phyloP scores from a whole-genome alignment of 2,888 invertebrate genomes.

The Aporophyla nigra region DNA sequence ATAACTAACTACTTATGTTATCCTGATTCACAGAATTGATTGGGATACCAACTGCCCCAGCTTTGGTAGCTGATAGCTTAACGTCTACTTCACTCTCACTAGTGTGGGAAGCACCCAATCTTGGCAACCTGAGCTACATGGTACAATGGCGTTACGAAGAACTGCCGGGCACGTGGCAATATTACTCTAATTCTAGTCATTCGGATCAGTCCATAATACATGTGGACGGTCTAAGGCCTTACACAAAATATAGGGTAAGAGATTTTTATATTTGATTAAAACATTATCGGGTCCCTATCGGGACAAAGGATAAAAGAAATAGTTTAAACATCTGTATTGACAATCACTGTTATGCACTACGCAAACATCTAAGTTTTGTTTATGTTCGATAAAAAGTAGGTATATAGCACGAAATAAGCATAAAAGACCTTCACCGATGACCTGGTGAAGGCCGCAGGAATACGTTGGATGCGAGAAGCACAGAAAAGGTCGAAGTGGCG shows the following conservation, averaged over 20 bases:
- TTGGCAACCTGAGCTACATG: constrained; percentile 91
- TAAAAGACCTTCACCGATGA: too few relatives aligned
- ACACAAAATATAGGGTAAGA: constrained; percentile 96
- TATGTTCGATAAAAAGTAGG: neutral
- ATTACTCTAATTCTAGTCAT: constrained; percentile 94
- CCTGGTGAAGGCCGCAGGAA: too few relatives aligned
- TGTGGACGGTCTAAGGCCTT: constrained; percentile 95
- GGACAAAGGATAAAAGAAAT: neutral
- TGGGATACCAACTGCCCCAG: constrained; percentile 94
- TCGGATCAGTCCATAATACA: constrained; percentile 92
- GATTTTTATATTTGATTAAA: neutral
- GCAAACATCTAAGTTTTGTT: neutral
- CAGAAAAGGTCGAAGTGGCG: too few relatives aligned
- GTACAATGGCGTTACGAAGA: constrained; percentile 95
- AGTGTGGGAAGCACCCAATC: constrained; percentile 93
- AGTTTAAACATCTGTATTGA: neutral
- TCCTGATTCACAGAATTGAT: constrained; percentile 88
- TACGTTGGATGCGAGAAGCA: too few relatives aligned
- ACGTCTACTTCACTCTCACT: constrained; percentile 95
- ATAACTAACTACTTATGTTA: neutral
- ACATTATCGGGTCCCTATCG: neutral
- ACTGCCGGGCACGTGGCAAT: constrained; percentile 94
- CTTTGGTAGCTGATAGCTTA: constrained; percentile 94
- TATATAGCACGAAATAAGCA: too few relatives aligned
- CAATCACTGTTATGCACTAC: neutral